Evolutionary conservation across 2,888 invertebrate genomes (phyloP).

Genomic region (Dryobota labecula): DNA sequence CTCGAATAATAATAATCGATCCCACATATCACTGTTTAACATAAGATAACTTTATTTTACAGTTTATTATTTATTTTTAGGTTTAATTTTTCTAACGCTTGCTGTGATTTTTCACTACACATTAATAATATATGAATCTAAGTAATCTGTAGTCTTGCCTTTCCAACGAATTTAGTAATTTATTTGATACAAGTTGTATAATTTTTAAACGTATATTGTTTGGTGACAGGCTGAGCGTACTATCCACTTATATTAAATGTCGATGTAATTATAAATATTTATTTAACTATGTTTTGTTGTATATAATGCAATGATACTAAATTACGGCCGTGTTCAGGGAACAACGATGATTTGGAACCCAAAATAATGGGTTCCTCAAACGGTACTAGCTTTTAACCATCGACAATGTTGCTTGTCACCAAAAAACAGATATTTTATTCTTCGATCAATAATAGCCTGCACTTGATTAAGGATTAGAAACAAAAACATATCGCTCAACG

Average conservation of each 20-base stretch:
- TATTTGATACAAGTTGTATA: conserved; percentile 66
- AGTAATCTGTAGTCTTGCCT: conserved; percentile 80
- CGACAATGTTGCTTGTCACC: conserved; percentile 20
- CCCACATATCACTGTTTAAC: conserved; percentile 80
- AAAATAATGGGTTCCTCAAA: neutral
- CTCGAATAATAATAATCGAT: conserved; percentile 64
- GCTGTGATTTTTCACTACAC: conserved; percentile 77
- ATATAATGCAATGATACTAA: neutral
- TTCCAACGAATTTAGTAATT: conserved; percentile 85
- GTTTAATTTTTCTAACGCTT: conserved; percentile 70
- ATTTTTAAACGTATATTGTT: conserved; percentile 51
- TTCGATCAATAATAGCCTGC: too few relatives aligned
- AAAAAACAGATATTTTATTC: conserved; percentile 26
- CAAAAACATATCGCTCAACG: too few relatives aligned
- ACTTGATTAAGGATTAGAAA: too few relatives aligned
- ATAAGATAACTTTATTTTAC: conserved; percentile 72
- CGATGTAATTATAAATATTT: neutral
- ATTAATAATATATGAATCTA: conserved; percentile 62
- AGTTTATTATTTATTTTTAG: conserved; percentile 78
- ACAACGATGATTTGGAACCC: neutral
- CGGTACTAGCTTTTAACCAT: neutral
- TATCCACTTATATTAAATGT: neutral
- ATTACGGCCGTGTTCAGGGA: neutral
- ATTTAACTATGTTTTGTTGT: neutral
- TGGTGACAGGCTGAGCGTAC: conserved; percentile 11